Conservation (phyloP, 2,888 invertebrate genomes). For the Tetropium fuscum region DNA sequence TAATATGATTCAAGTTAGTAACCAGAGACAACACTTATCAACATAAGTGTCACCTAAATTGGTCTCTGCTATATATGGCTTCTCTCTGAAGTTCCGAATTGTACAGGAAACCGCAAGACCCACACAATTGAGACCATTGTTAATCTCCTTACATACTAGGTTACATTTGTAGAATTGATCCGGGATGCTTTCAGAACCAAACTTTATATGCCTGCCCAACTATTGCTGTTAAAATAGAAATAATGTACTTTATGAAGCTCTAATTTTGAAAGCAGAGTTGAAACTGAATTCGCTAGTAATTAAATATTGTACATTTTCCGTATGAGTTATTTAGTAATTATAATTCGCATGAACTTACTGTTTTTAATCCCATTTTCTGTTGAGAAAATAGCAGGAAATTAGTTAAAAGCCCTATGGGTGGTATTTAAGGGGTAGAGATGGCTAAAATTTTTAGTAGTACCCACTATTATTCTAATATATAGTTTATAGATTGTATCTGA, state of each 20-base stretch:
- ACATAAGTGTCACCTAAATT: slow-evolving; percentile 40
- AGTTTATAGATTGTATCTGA: no score
- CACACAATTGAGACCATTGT: slow-evolving; percentile 58
- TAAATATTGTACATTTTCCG: no score
- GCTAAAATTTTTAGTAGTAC: no score
- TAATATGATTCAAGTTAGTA: slow-evolving; percentile 26
- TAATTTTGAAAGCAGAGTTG: not conserved
- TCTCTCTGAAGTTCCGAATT: slow-evolving; percentile 35
- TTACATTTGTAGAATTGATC: slow-evolving; percentile 50
- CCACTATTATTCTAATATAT: no score
- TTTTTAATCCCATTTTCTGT: no score
- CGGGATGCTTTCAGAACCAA: slow-evolving; percentile 32
- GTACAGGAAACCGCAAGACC: slow-evolving; percentile 56
- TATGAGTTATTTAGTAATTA: no score
- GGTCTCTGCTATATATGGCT: slow-evolving; percentile 33
- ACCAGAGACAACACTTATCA: slow-evolving; percentile 34
- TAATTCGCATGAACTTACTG: no score
- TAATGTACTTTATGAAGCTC: not conserved
- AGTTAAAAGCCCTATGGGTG: no score
- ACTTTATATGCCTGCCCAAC: slow-evolving; percentile 29
- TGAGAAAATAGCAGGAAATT: no score
- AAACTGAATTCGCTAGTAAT: no score
- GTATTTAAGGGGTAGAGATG: no score
- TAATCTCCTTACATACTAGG: slow-evolving; percentile 58
- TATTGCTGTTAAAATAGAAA: not conserved